A percentile compares a stretch with the other conserved stretches of the same genome.
These are phyloP conservation scores for Tetragonula clypearis DNA, from an alignment of 1,140 invertebrate species.

Conservation along the genomic window DNA sequence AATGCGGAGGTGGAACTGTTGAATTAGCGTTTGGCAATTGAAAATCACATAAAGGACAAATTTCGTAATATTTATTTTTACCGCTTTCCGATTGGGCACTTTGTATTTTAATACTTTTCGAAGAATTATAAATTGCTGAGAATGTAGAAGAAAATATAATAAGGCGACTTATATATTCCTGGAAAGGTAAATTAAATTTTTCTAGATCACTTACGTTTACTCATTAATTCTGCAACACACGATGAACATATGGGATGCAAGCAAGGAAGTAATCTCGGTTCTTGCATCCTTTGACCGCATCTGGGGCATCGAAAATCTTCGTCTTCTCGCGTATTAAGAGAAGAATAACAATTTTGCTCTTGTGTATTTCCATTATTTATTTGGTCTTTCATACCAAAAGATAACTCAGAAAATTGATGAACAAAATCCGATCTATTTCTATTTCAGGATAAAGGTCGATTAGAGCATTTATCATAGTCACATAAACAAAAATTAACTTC, in stretches of 20 bases:
- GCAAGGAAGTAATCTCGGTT: slow-evolving; percentile 76
- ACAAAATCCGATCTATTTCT: slow-evolving; percentile 23
- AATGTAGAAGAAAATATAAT: not conserved
- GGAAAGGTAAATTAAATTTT: not conserved
- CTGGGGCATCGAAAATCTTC: slow-evolving; percentile 75
- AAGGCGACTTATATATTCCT: not conserved
- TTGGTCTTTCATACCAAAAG: slow-evolving; percentile 2
- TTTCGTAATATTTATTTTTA: slow-evolving; percentile 46
- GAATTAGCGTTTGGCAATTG: slow-evolving; percentile 66
- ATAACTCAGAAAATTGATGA: slow-evolving; percentile 12
- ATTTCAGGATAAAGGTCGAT: not conserved
- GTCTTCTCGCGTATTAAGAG: slow-evolving; percentile 34
- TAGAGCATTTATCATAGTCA: slow-evolving; percentile 14
- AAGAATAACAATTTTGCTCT: slow-evolving; percentile 7
- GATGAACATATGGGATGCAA: slow-evolving; percentile 75
- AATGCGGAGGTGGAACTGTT: slow-evolving; percentile 73
- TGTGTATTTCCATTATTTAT: not conserved
- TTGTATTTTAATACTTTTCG: slow-evolving; percentile 6
- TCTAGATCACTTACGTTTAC: slow-evolving; percentile 46
- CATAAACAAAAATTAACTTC: not conserved
- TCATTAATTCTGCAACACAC: slow-evolving; percentile 74
- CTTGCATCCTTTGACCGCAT: slow-evolving; percentile 74
- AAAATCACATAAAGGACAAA: slow-evolving; percentile 76
- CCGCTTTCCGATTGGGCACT: not conserved
- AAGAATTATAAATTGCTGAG: slow-evolving; percentile 33